Conservation (phyloP, 2,888 invertebrate genomes). For the Anthophora plumipes region DNA sequence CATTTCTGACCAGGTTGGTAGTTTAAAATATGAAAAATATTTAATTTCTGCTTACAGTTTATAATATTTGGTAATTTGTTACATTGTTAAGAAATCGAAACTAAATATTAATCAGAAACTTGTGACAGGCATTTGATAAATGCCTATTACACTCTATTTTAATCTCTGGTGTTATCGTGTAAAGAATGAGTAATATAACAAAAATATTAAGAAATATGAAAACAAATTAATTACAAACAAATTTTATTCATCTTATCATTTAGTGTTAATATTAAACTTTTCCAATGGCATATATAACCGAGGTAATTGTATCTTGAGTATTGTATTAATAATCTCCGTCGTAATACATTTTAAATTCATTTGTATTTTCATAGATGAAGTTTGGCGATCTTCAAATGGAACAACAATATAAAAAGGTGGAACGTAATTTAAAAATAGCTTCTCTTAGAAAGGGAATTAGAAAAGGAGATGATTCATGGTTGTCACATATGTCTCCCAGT, state of each 20-base stretch:
- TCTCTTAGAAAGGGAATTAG: slow-evolving; percentile 44
- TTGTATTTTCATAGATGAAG: slow-evolving; percentile 61
- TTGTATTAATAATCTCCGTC: background rate
- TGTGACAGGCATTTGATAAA: background rate
- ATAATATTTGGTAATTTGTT: background rate
- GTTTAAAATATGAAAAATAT: background rate
- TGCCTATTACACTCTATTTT: background rate
- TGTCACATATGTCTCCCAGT: slow-evolving; percentile 61
- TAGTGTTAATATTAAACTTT: background rate
- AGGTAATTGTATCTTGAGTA: slow-evolving; percentile 10
- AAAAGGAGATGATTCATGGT: background rate
- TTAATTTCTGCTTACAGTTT: background rate
- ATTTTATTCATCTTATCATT: background rate
- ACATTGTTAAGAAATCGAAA: background rate
- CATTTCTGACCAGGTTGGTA: background rate
- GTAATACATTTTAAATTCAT: background rate
- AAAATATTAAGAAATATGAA: background rate
- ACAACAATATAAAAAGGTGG: slow-evolving; percentile 73
- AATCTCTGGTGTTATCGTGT: background rate
- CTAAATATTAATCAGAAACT: background rate
- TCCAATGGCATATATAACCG: slow-evolving; percentile 12
- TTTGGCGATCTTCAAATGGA: slow-evolving; percentile 73
- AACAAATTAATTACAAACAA: background rate
- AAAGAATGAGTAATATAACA: background rate
- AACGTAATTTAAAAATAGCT: slow-evolving; percentile 70